These are phyloP conservation scores for Mus spicilegus DNA, from an alignment of 2,113 vertebrate species.

Conservation along the genomic window DNA sequence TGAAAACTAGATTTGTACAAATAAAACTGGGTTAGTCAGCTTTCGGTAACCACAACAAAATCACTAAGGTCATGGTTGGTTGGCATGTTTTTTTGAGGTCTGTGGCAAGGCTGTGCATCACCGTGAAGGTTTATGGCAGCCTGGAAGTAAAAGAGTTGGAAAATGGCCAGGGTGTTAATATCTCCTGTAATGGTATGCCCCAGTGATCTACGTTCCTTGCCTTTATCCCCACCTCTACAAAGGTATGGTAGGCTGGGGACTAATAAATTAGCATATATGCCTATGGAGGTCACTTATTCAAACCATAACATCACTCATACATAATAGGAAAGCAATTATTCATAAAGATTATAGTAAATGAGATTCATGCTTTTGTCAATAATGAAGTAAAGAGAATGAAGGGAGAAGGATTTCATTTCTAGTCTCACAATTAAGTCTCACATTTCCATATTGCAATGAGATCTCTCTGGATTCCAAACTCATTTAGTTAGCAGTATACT, in stretches of 20 bases:
- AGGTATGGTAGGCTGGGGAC: too few species aligned
- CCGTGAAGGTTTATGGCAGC: not conserved
- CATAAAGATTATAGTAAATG: conserved; percentile 22
- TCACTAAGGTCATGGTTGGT: not conserved
- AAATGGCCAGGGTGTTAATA: not conserved
- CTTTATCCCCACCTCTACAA: not conserved
- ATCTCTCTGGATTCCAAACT: not conserved
- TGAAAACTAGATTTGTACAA: not conserved
- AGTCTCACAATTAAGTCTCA: not conserved
- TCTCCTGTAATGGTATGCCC: too few species aligned
- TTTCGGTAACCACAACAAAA: not conserved
- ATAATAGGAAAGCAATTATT: not conserved
- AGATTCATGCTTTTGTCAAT: not conserved
- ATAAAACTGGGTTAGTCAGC: not conserved
- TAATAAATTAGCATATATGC: not conserved
- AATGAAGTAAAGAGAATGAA: not conserved
- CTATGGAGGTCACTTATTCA: not conserved
- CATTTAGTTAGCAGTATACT: not conserved
- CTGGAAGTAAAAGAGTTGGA: not conserved
- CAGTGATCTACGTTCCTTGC: not conserved
- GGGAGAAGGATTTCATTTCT: not conserved
- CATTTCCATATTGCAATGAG: not conserved
- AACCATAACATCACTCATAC: not conserved
- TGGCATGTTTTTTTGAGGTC: not conserved
- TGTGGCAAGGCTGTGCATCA: not conserved